phyloP scores from a whole-genome alignment of 2,797 vertebrate genomes.

The Astyanax mexicanus region DNA sequence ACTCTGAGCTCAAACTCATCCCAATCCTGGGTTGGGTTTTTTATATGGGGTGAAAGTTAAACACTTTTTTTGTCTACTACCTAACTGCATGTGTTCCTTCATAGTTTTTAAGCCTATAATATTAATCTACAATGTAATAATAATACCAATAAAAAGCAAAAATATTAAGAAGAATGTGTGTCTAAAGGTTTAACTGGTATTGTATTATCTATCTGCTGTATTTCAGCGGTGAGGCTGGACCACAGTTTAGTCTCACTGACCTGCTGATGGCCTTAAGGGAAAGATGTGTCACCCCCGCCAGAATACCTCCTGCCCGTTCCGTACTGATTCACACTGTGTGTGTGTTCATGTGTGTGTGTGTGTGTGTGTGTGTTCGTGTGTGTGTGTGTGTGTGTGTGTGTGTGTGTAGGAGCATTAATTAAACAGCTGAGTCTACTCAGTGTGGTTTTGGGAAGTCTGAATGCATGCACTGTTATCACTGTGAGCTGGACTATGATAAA shows the following conservation, averaged over 20 bases:
- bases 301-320: not conserved
- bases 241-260: not conserved
- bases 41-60: too few species aligned
- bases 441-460: not conserved
- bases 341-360: not conserved
- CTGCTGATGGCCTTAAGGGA: not conserved
- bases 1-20: too few species aligned
- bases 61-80: too few species aligned
- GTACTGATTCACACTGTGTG: not conserved
- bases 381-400: slow-evolving; percentile 11
- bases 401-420: not conserved
- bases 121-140: too few species aligned
- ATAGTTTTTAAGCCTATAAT: too few species aligned
- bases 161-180: too few species aligned
- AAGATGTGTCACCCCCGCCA: not conserved
- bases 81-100: too few species aligned
- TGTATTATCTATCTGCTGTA: too few species aligned
- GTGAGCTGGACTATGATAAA: slow-evolving; percentile 13
- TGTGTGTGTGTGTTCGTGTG: not conserved
- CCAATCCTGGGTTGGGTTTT: too few species aligned
- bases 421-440: slow-evolving; percentile 21
- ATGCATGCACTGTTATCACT: slow-evolving; percentile 12
- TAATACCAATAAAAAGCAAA: too few species aligned
- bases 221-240: too few species aligned
- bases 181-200: too few species aligned